Evolutionary conservation across 2,113 vertebrate genomes (phyloP), one percentile per base, ranked within the genome.

Genomic region (Myanophis thanlyinensis): DNA sequence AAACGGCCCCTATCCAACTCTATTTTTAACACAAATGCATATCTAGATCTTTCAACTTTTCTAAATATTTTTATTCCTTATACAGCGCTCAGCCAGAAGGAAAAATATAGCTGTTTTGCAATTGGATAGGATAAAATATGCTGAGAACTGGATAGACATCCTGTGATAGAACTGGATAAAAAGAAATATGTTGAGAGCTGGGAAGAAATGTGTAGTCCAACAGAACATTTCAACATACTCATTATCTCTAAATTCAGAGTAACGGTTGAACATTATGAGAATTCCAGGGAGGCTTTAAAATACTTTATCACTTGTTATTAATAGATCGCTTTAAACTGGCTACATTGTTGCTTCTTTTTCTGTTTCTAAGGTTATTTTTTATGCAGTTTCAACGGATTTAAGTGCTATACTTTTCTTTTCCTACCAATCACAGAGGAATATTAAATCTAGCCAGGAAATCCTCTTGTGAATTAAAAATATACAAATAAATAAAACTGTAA

Each of bases 21-120:
- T 95, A 52, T 93, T 93, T 89, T 95, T 80, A 94, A 93, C 93
- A 90, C 62, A 84, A 92, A 46, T 80, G 35, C 88, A 20, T 90
- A 13, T 1, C 91, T 25, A 73, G 56, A 51, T 93, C 91, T 62
- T 25, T 96, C 88, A 89, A 20, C 49, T 95, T 93, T 94, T 40
- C 46, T 89, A 95, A 95, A 93, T 87, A 51, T 90, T 52, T 53
- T 90, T 89, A 20, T 0, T 49, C 15, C 91, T 54, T 46, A 95
- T 92, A 51, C n/a, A 3, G 62, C 67, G 15, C 67, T 92, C 93
- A 59, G 10, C 88, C 90, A 80, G 67, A n/a, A 52, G n/a, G 93
- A 92, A 47, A 47, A 51, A 47, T 56, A 89, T 27, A 80, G 15
- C 20, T 89, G 20, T 87, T 20, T n/a, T 56, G 25, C n/a, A 56